These are phyloP conservation scores for Anguilla marmorata DNA, from an alignment of 2,797 vertebrate species.

Conservation along the genomic window DNA sequence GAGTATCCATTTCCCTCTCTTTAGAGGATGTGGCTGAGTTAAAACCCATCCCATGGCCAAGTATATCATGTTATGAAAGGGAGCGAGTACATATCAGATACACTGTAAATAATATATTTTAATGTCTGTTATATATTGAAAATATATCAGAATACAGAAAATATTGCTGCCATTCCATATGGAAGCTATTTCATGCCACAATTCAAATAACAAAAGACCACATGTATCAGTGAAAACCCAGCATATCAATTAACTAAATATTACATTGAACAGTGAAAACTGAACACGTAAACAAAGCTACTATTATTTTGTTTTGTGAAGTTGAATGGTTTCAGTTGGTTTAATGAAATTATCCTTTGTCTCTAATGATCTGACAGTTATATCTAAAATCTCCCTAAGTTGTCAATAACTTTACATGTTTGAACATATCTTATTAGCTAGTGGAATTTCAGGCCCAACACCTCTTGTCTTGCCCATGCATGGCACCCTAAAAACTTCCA, in stretches of 20 bases:
- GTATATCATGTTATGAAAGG: neutral
- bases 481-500: neutral
- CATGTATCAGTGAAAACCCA: neutral
- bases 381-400: too few relatives aligned
- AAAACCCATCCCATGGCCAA: neutral
- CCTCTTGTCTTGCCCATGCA: neutral
- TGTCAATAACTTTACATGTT: too few relatives aligned
- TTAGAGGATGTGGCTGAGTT: neutral
- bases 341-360: too few relatives aligned
- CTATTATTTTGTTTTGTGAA: too few relatives aligned
- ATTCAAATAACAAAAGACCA: neutral
- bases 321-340: too few relatives aligned
- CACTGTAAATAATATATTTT: neutral
- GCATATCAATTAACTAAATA: neutral
- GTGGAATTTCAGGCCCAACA: neutral
- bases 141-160: neutral
- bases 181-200: neutral
- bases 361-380: too few relatives aligned
- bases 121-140: neutral
- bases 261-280: neutral
- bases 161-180: neutral
- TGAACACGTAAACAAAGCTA: too few relatives aligned
- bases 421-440: too few relatives aligned
- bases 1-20: conserved; percentile 27
- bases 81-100: neutral